phyloP scores from a whole-genome alignment of 2,888 invertebrate species.

The Merodon equestris region DNA sequence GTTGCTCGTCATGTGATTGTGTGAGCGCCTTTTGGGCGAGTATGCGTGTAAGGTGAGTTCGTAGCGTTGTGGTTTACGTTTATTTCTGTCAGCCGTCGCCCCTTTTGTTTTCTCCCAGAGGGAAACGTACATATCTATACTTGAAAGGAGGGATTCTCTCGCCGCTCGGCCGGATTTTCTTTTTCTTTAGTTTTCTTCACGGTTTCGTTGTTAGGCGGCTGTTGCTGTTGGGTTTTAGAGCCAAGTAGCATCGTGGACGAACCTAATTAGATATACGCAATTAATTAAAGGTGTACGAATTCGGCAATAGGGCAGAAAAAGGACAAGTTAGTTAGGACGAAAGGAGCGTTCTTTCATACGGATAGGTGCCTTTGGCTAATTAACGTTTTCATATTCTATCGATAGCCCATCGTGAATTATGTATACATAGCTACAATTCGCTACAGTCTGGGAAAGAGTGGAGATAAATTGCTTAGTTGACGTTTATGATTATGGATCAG shows the following conservation, averaged over 20 bases:
- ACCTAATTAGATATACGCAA: slow-evolving; percentile 51
- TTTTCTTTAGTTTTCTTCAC: not conserved
- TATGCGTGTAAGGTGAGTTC: slow-evolving; percentile 8
- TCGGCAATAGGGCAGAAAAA: no score
- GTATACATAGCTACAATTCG: no score
- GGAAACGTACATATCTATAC: slow-evolving; percentile 2
- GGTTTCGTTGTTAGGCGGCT: no score
- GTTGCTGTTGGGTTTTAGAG: not conserved
- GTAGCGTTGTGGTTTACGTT: slow-evolving; percentile 22
- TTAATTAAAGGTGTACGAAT: slow-evolving; percentile 55
- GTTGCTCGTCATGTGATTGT: not conserved
- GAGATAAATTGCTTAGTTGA: no score
- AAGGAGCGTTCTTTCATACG: no score
- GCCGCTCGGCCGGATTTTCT: slow-evolving; percentile 15
- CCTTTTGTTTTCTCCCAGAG: slow-evolving; percentile 6
- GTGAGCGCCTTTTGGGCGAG: slow-evolving; percentile 12
- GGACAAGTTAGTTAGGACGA: no score
- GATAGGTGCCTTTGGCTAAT: no score
- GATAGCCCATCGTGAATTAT: no score
- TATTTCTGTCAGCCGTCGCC: slow-evolving; percentile 4
- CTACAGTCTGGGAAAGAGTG: no score
- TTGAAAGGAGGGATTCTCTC: slow-evolving; percentile 32
- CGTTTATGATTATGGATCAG: no score
- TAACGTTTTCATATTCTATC: no score
- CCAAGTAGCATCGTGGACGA: slow-evolving; percentile 37